These are phyloP conservation scores for Formica selysi DNA, from an alignment of 1,140 invertebrate genomes.

Conservation along the genomic window DNA sequence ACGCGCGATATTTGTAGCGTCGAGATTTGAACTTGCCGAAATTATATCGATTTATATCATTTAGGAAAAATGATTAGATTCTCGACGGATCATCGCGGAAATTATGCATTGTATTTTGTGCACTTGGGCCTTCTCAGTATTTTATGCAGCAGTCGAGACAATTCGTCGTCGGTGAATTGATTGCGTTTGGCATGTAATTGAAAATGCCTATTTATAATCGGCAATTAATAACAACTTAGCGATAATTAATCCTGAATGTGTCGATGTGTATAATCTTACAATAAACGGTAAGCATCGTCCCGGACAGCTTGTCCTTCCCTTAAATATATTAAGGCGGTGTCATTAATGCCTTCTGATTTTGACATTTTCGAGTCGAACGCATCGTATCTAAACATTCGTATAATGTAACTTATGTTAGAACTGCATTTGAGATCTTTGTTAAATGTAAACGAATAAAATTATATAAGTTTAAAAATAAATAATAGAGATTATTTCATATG, in stretches of 20 bases:
- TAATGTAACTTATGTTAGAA: background rate
- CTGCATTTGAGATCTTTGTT: background rate
- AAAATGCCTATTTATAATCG: conserved; percentile 59
- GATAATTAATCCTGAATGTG: conserved; percentile 56
- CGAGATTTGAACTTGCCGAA: background rate
- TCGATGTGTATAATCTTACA: conserved; percentile 56
- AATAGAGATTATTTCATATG: no score
- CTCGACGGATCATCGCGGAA: background rate
- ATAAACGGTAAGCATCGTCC: conserved; percentile 5
- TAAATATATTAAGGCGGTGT: conserved; percentile 26
- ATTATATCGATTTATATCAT: background rate
- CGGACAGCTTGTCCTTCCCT: background rate
- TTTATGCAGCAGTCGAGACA: conserved; percentile 18
- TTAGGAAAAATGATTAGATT: background rate
- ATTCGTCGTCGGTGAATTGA: conserved; percentile 51
- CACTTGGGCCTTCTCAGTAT: background rate
- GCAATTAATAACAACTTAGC: conserved; percentile 57
- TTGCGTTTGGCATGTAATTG: conserved; percentile 60
- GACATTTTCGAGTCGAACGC: background rate
- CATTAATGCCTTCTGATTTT: conserved; percentile 1
- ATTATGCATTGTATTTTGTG: background rate
- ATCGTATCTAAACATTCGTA: background rate
- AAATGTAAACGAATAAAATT: background rate
- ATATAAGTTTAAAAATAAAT: background rate
- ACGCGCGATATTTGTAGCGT: background rate